These are phyloP conservation scores for Trichonephila clavipes DNA, from an alignment of 1,140 invertebrate species.

Conservation along the genomic window DNA sequence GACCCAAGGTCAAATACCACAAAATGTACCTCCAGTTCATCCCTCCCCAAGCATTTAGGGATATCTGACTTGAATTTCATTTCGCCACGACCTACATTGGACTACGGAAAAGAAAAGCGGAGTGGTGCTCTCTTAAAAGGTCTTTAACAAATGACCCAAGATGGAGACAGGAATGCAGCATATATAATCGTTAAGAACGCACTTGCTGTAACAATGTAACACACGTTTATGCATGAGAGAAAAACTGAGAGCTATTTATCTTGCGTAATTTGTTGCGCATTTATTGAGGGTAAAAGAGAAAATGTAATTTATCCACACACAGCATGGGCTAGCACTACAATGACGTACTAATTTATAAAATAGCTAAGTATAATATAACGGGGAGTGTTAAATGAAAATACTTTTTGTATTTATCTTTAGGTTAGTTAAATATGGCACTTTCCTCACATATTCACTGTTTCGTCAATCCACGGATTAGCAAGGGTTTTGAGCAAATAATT, in stretches of 20 bases:
- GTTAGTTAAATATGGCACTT: too few relatives aligned
- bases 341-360: too few relatives aligned
- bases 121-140: not conserved
- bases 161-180: not conserved
- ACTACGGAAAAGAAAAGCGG: not conserved
- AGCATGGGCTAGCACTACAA: too few relatives aligned
- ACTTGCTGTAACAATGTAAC: not conserved
- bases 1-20: constrained; percentile 44
- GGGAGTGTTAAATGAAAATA: too few relatives aligned
- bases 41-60: not conserved
- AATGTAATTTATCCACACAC: not conserved
- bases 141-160: too few relatives aligned
- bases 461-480: too few relatives aligned
- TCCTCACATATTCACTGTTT: too few relatives aligned
- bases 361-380: too few relatives aligned
- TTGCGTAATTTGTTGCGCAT: too few relatives aligned
- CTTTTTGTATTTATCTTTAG: too few relatives aligned
- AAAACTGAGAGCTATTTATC: too few relatives aligned
- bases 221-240: not conserved
- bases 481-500: too few relatives aligned
- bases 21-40: not conserved
- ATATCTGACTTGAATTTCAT: constrained; percentile 36
- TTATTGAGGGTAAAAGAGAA: not conserved
- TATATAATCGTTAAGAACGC: not conserved
- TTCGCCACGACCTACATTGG: not conserved